Evolutionary conservation across 2,888 invertebrate genomes (phyloP).

Genomic region (Notocelia uddmanniana): DNA sequence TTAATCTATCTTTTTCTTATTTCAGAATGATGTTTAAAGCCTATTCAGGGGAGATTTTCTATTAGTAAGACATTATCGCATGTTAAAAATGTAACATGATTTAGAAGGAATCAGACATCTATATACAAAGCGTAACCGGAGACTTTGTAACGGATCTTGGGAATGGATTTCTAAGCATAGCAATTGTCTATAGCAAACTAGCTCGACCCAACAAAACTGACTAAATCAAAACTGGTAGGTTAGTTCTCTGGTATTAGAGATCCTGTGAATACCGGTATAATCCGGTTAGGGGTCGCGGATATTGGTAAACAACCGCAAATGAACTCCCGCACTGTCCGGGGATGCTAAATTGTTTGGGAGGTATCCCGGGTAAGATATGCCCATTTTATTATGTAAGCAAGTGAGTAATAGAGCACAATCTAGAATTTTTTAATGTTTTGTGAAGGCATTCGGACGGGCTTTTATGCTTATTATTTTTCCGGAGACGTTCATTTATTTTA

Average conservation of each 20-base stretch:
- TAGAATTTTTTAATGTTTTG: background rate
- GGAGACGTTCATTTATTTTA: too few relatives aligned
- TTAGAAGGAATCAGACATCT: too few relatives aligned
- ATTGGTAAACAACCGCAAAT: constrained; percentile 46
- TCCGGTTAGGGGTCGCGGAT: constrained; percentile 39
- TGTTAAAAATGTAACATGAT: too few relatives aligned
- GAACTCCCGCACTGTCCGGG: constrained; percentile 33
- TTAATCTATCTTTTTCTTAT: too few relatives aligned
- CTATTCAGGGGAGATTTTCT: too few relatives aligned
- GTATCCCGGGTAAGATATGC: constrained; percentile 20
- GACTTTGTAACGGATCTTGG: too few relatives aligned
- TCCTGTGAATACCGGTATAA: constrained; percentile 35
- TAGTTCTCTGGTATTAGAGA: constrained; percentile 29
- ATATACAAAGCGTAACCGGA: too few relatives aligned
- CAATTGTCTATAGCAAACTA: background rate
- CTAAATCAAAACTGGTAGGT: constrained; percentile 21
- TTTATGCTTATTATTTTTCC: too few relatives aligned
- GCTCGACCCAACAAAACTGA: constrained; percentile 1
- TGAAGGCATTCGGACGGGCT: background rate
- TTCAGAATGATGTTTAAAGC: too few relatives aligned
- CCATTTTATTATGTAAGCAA: constrained; percentile 27
- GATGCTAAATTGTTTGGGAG: constrained; percentile 36
- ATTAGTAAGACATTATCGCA: too few relatives aligned
- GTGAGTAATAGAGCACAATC: background rate
- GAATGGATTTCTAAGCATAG: background rate